Conservation (phyloP, 2,888 invertebrate genomes). For the Teleiodes luculella region DNA sequence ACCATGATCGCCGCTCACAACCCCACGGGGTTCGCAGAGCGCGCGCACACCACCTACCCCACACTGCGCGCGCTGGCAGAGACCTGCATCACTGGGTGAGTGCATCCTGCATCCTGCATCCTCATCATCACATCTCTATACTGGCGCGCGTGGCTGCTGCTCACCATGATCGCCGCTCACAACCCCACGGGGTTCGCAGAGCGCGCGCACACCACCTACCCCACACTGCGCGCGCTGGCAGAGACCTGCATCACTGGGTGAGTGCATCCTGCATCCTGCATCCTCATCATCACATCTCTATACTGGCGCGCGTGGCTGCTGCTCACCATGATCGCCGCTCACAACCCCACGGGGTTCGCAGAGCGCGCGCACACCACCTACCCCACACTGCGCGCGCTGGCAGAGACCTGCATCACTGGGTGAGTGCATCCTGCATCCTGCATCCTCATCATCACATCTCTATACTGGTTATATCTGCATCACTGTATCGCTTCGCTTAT, state of each 20-base stretch:
- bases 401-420: conserved; percentile 98
- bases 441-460: conserved; percentile 41
- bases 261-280: too few relatives aligned
- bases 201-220: conserved; percentile 93
- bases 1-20: conserved; percentile 95
- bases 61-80: conserved; percentile 94
- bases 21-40: conserved; percentile 90
- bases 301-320: conserved; percentile 96
- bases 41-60: conserved; percentile 94
- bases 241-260: conserved; percentile 98
- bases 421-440: too few relatives aligned
- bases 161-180: conserved; percentile 93
- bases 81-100: conserved; percentile 96
- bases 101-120: too few relatives aligned
- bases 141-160: conserved; percentile 93
- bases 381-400: conserved; percentile 92
- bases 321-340: conserved; percentile 91
- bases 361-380: conserved; percentile 92
- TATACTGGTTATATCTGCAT: too few relatives aligned
- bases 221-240: conserved; percentile 92
- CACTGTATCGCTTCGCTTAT: too few relatives aligned
- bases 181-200: conserved; percentile 93
- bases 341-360: conserved; percentile 94
- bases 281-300: conserved; percentile 59
- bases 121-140: conserved; percentile 79